Base-by-base conservation (phyloP, 1,140 invertebrate species). In the Grapholita molesta region DNA sequence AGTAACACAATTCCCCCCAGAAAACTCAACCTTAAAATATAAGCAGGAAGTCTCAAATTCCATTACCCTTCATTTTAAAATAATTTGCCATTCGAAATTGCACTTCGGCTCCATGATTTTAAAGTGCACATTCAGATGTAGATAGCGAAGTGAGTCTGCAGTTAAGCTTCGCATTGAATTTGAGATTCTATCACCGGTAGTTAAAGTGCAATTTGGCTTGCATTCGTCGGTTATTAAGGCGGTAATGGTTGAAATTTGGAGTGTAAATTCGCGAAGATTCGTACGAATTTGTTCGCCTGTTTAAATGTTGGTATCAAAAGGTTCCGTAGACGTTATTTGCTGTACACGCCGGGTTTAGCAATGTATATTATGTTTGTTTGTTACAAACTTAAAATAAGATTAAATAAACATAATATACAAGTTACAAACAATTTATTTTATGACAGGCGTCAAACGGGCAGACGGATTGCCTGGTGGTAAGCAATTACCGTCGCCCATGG, bases 41-140 rank as follows among this genome's bases (percentile, higher is more conserved):
- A 21, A 3, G 11, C 8, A 15, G n/a, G 55, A 66, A 55, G 24
- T 23, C 25, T 12, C 52, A 21, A 55, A 24, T 65, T 38, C 7
- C 33, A 15, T 35, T 21, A 6, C 30, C 18, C 28, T 15, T 4
- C 8, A 1, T 33, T 23, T 8, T 21, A 18, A 65, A 28, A 61
- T 25, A 30, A 57, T 52, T 15, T 32, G 8, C 35, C 35, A 15
- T 38, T 53, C 55, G 52, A 74, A 71, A 68, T 64, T 65, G 35
- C 9, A 69, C 68, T 71, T 38, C 73, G 70, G 23, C 24, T 12
- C 21, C 33, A 42, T 25, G 48, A 9, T 53, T 69, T 75, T 74
- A 76, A 74, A 75, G 64, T 72, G 25, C 68, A 73, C 70, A 74
- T 73, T 78, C 55, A 48, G 30, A 64, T 74, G 65, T 24, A 74